phyloP scores from a whole-genome alignment of 2,113 vertebrate species.

The Dolichotis patagonum region DNA sequence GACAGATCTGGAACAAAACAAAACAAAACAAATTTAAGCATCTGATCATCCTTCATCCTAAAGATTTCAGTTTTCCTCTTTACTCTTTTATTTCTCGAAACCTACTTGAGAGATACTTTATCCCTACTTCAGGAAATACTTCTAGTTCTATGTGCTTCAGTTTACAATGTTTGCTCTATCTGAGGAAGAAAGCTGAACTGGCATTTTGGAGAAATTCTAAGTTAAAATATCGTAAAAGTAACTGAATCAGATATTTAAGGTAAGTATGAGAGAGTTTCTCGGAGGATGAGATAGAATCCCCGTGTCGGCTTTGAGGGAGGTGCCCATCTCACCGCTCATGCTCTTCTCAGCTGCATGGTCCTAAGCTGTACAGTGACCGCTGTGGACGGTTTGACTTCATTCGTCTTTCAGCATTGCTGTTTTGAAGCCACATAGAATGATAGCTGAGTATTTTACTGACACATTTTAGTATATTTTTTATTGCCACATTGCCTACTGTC shows the following conservation, averaged over 20 bases:
- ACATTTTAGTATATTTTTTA: constrained; percentile 53
- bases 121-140: neutral
- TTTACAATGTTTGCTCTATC: neutral
- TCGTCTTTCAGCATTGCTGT: constrained; percentile 8
- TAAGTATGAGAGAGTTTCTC: neutral
- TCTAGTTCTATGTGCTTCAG: constrained; percentile 1
- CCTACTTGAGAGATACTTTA: neutral
- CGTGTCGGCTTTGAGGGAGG: neutral
- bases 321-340: too few relatives aligned
- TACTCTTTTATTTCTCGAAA: constrained; percentile 1
- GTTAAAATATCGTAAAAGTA: constrained; percentile 55
- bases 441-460: constrained; percentile 26
- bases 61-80: neutral
- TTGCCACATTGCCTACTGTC: neutral
- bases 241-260: constrained; percentile 28
- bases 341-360: neutral
- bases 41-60: neutral
- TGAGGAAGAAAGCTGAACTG: neutral
- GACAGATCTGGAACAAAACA: constrained; percentile 16
- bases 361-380: neutral
- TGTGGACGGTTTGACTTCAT: neutral
- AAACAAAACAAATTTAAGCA: neutral
- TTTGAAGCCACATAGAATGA: neutral
- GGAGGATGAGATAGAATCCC: neutral
- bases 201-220: constrained; percentile 32